Conservation (phyloP, 2,797 vertebrate genomes). For the Scolopax rusticola region DNA sequence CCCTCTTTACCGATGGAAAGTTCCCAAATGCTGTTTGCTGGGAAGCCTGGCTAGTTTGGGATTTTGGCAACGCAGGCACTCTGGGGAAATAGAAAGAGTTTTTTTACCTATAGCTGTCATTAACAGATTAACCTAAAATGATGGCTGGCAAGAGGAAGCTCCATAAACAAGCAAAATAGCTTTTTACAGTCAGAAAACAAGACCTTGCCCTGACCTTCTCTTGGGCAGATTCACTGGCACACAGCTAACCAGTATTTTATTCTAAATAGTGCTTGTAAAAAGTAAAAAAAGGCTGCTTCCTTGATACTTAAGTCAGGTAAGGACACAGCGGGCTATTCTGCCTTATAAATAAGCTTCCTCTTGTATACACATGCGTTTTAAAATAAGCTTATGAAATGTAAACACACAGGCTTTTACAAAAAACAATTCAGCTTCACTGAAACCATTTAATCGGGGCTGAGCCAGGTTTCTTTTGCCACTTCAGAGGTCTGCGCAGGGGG, state of each 20-base stretch:
- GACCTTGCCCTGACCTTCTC: constrained; percentile 60
- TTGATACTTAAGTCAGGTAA: constrained; percentile 67
- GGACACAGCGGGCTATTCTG: constrained; percentile 25
- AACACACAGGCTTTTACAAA: constrained; percentile 28
- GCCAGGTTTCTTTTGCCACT: not conserved
- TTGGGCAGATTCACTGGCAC: not conserved
- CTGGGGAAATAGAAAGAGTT: not conserved
- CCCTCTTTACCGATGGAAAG: constrained; percentile 8
- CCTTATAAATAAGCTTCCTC: constrained; percentile 39
- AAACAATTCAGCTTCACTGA: constrained; percentile 32
- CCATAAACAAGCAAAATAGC: constrained; percentile 38
- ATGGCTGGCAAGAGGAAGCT: not conserved
- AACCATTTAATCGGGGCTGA: not conserved
- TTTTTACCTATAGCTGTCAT: constrained; percentile 53
- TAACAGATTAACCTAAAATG: constrained; percentile 49
- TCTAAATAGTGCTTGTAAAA: constrained; percentile 43
- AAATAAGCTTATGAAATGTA: constrained; percentile 57
- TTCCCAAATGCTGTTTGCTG: not conserved
- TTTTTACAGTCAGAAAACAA: constrained; percentile 50
- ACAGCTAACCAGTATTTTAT: constrained; percentile 45
- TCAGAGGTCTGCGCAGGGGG: not conserved
- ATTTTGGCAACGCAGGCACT: not conserved
- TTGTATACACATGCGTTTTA: constrained; percentile 24
- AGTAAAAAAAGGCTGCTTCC: constrained; percentile 41
- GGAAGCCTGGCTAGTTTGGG: not conserved